A percentile compares a stretch with the other conserved stretches of the same genome.
These are phyloP conservation scores for Thumatha senex DNA, from an alignment of 2,888 invertebrate species.

Conservation along the genomic window DNA sequence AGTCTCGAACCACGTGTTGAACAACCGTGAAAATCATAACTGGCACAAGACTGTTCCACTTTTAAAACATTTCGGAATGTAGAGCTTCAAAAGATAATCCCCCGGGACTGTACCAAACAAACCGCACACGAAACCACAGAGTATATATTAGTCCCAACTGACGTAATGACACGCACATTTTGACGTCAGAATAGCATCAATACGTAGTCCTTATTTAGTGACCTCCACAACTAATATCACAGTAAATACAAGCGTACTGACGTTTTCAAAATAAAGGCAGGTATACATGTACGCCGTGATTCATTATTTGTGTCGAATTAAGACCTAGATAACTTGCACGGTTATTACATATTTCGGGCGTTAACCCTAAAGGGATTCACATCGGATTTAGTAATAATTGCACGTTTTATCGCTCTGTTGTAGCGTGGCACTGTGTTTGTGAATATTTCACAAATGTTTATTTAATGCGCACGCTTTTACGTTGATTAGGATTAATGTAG, in stretches of 20 bases:
- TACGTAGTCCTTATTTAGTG: conserved; percentile 10
- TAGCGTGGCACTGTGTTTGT: neutral
- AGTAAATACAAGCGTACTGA: conserved; percentile 12
- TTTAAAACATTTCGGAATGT: neutral
- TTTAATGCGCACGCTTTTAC: conserved; percentile 2
- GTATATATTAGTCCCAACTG: neutral
- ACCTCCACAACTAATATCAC: conserved; percentile 1
- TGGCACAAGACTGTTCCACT: neutral
- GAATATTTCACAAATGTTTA: conserved; percentile 5
- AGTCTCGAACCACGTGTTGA: neutral
- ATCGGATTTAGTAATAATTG: conserved; percentile 17
- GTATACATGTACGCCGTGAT: conserved; percentile 31
- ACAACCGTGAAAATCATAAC: neutral
- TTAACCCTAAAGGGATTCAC: conserved; percentile 21
- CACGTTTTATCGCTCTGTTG: conserved; percentile 7
- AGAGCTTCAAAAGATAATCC: neutral
- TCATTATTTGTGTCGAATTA: conserved; percentile 48
- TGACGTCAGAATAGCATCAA: conserved; percentile 1
- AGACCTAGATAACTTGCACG: conserved; percentile 22
- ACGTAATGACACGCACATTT: neutral
- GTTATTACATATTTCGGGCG: conserved; percentile 25
- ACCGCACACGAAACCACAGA: neutral
- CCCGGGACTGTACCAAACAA: neutral
- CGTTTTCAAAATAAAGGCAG: conserved; percentile 11
- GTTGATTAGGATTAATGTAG: neutral